phyloP scores from a whole-genome alignment of 1,140 invertebrate species.

The Paralvinella palmiformis region DNA sequence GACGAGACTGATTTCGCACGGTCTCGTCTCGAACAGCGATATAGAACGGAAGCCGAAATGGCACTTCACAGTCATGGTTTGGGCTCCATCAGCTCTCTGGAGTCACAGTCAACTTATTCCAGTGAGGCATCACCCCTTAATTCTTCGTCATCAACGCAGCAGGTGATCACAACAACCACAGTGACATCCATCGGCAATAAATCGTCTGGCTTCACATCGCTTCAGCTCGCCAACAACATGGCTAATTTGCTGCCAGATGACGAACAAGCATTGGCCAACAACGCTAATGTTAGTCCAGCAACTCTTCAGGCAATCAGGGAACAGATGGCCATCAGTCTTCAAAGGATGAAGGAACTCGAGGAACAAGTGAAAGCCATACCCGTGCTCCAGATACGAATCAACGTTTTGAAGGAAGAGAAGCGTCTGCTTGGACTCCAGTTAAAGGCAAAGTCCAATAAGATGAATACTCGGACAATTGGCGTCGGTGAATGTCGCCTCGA shows the following conservation, averaged over 20 bases:
- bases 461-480: conserved; percentile 37
- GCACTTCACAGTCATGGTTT: conserved; percentile 1
- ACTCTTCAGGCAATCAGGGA: conserved; percentile 54
- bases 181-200: not conserved
- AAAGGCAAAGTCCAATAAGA: conserved; percentile 34
- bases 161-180: not conserved
- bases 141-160: not conserved
- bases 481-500: conserved; percentile 39
- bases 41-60: not conserved
- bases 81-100: conserved; percentile 25
- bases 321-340: conserved; percentile 71
- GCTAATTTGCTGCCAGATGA: conserved; percentile 14
- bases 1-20: conserved; percentile 17
- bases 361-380: conserved; percentile 78
- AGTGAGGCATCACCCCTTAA: not conserved
- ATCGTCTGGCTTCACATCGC: conserved; percentile 12
- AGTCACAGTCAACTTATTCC: conserved; percentile 2
- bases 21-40: not conserved
- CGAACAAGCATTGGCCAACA: conserved; percentile 8
- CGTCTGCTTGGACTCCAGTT: conserved; percentile 59
- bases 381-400: conserved; percentile 70
- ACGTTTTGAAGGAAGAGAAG: conserved; percentile 68
- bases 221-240: conserved; percentile 27
- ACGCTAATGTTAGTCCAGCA: conserved; percentile 19
- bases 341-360: conserved; percentile 72